Base-by-base conservation (phyloP, 2,113 vertebrate species). In the Coturnix japonica region DNA sequence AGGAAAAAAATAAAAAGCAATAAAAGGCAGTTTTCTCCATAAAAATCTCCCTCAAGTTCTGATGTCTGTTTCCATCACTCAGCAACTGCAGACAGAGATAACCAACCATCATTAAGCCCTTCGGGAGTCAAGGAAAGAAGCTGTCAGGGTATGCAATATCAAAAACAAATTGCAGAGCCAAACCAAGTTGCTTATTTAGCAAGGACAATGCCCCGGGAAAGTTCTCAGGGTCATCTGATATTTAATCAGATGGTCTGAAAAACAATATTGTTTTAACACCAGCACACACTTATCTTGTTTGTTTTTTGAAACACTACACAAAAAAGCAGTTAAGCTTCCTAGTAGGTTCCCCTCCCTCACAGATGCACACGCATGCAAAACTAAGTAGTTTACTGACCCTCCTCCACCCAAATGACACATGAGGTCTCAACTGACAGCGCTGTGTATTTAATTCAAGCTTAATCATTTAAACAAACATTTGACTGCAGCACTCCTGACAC, bases 161-260 rank as follows among this genome's bases (percentile, higher is more conserved):
- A 20, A 81, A 72, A 57, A 89, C 43, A 8, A 0, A 18, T 7
- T 66, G 75, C 78, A 73, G 56, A 53, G 21, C 31, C 44, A 72
- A 75, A 37, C 16, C 53, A 86, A 65, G 23, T 41, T 76, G 65
- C 61, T 89, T 76, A 44, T 53, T 73, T 84, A 51, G 59, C 46
- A 73, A 86, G 81, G 81, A 70, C 59, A 71, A 46, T 22, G 70
- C 37, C 49, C 46, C 54, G n/a, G 4, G 28, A 13, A 82, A 92
- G 67, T 49, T 80, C 74, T 61, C 17, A 35, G 23, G 33, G 37
- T 35, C 47, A 57, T 79, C 67, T 49, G 20, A 53, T 81, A 47
- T 85, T 94, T 91, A 94, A 94, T 87, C 81, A 92, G 72, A 82
- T 94, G 70, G 61, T 71, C 60, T 46, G 51, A 73, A 92, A 66